Percentiles rank a stretch among this genome's conserved stretches.
These are phyloP conservation scores for Acyrthosiphon pisum DNA, from an alignment of 1,140 invertebrate species.

Conservation along the genomic window DNA sequence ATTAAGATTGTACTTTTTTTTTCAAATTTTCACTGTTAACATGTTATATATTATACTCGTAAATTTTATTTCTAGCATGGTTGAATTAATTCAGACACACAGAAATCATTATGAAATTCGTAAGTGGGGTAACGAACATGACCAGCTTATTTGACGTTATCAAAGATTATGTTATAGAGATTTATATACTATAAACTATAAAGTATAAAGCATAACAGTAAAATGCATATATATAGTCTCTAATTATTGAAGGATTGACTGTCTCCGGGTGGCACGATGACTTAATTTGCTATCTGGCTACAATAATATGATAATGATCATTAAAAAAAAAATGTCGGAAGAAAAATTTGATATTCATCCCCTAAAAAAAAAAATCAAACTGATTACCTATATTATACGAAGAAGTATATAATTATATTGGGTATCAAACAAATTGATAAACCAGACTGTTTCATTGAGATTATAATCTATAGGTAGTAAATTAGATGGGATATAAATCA, in stretches of 20 bases:
- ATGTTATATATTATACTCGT: background rate
- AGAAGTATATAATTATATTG: background rate
- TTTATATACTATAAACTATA: background rate
- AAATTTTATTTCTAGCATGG: background rate
- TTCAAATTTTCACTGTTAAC: background rate
- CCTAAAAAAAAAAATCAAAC: conserved; percentile 7
- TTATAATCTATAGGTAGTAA: background rate
- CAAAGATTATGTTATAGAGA: background rate
- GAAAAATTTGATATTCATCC: background rate
- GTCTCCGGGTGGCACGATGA: background rate
- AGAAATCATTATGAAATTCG: too few species aligned
- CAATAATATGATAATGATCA: background rate
- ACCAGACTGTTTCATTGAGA: background rate
- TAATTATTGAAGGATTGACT: background rate
- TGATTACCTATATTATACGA: background rate
- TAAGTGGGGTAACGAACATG: background rate
- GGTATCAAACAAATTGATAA: conserved; percentile 16
- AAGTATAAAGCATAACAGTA: too few species aligned
- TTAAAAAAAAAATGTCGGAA: background rate
- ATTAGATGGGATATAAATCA: background rate
- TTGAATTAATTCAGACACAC: too few species aligned
- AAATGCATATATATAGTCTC: background rate
- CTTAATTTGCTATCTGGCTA: background rate
- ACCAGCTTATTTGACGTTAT: background rate
- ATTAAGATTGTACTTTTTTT: background rate